Base-by-base conservation (phyloP, 2,888 invertebrate genomes). In the Gymnosoma rotundatum region DNA sequence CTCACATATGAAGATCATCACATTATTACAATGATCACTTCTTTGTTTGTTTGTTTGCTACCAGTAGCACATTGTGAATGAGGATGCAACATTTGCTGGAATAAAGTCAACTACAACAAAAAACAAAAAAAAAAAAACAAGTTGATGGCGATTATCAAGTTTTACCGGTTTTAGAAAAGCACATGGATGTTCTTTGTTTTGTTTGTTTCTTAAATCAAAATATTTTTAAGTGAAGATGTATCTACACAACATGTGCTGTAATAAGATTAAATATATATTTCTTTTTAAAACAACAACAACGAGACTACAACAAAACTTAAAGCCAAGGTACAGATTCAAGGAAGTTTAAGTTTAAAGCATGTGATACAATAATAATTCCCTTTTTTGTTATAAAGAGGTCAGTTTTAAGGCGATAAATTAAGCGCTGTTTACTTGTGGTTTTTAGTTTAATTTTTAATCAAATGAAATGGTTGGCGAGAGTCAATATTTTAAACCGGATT, bases 141-240 rank as follows among this genome's bases (percentile, higher is more conserved):
- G 32, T 48, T 14, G 25, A 58, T 58, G 75, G 48, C 14, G n/a
- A 78, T 48, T 38, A 74, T 66, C 78, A 66, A 45, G 78, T 83
- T 20, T 75, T 74, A 83, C 83, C 74, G 64, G 83, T 79, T 83
- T 72, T 20, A 63, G 52, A 54, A 70, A 67, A 78, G 61, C 69
- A 54, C 69, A 78, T 78, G 69, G 20, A 32, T 20, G 36, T 21
- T 61, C 42, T 32, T 14, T 45, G 14, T 18, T 72, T 60, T 50
- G 14, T 8, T 42, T 42, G 10, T 42, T 42, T 42, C 42, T 5
- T n/a, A 12, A 42, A n/a, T 16, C 32, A 54, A 38, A 64, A 56
- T 3, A 9, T 12, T 21, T 25, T 6, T 25, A 25, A 54, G 42
- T 7, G 25, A 42, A 54, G n/a, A n/a, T 74, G 25, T 16, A 14